These are phyloP conservation scores for Alces alces DNA, from an alignment of 2,113 vertebrate genomes.

Conservation along the genomic window DNA sequence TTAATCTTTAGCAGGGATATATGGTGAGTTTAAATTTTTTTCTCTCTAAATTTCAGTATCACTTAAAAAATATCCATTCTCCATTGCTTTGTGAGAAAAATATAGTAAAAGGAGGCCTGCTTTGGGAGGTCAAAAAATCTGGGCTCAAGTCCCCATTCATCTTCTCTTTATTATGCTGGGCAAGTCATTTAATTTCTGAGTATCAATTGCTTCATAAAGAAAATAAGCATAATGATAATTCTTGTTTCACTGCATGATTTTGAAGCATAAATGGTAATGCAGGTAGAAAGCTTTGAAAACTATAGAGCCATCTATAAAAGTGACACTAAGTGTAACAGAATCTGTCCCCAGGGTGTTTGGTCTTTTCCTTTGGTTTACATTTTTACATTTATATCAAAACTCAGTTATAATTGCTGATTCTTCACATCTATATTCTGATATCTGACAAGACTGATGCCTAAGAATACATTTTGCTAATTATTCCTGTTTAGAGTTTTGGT, in stretches of 20 bases:
- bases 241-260: background rate
- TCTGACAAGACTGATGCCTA: background rate
- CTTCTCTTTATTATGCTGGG: constrained; percentile 6
- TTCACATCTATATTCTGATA: background rate
- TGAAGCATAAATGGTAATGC: background rate
- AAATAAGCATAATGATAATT: background rate
- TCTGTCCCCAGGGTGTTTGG: background rate
- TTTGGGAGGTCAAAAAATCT: background rate
- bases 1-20: background rate
- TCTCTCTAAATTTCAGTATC: background rate
- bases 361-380: background rate
- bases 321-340: background rate
- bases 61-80: background rate
- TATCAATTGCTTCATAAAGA: background rate
- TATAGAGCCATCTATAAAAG: background rate
- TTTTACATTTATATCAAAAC: constrained; percentile 31
- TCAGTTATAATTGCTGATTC: background rate
- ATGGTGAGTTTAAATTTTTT: background rate
- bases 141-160: background rate
- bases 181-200: background rate
- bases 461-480: background rate
- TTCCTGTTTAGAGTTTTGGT: constrained; percentile 7
- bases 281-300: background rate
- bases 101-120: background rate
- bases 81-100: constrained; percentile 12